These are phyloP conservation scores for Drosophila grimshawi DNA, from an alignment of 1,140 invertebrate genomes.

Conservation along the genomic window DNA sequence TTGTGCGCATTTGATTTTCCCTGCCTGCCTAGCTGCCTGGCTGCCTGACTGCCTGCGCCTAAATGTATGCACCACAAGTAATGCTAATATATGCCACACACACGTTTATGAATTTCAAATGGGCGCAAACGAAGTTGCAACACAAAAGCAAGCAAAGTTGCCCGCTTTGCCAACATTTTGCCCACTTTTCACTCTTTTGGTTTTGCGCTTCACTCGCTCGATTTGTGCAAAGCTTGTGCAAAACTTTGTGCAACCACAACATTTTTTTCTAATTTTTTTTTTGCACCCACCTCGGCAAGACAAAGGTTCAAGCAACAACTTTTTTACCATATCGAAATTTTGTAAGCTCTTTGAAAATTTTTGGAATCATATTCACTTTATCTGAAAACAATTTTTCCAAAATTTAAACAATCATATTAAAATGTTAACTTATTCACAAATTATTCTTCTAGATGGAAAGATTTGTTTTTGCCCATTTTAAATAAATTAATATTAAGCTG, in stretches of 20 bases:
- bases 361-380: constrained; percentile 1
- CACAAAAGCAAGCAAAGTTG: constrained; percentile 72
- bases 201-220: constrained; percentile 41
- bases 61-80: constrained; percentile 67
- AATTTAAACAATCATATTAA: background rate
- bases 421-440: background rate
- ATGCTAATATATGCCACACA: constrained; percentile 69
- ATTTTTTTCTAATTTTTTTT: background rate
- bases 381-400: background rate
- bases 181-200: constrained; percentile 4
- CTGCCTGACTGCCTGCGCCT: constrained; percentile 27
- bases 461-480: background rate
- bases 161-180: constrained; percentile 31
- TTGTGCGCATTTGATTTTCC: constrained; percentile 52
- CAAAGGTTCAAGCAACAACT: constrained; percentile 19
- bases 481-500: background rate
- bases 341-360: constrained; percentile 32
- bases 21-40: constrained; percentile 6
- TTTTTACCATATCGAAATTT: constrained; percentile 28
- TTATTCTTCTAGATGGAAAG: background rate
- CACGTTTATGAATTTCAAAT: constrained; percentile 77
- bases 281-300: constrained; percentile 8
- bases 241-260: constrained; percentile 50
- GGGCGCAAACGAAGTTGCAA: constrained; percentile 72
- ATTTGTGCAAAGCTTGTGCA: constrained; percentile 51